Percentiles rank a stretch among this genome's conserved stretches.
These are phyloP conservation scores for Dicrostonyx torquatus DNA, from an alignment of 2,797 vertebrate genomes.

Conservation along the genomic window DNA sequence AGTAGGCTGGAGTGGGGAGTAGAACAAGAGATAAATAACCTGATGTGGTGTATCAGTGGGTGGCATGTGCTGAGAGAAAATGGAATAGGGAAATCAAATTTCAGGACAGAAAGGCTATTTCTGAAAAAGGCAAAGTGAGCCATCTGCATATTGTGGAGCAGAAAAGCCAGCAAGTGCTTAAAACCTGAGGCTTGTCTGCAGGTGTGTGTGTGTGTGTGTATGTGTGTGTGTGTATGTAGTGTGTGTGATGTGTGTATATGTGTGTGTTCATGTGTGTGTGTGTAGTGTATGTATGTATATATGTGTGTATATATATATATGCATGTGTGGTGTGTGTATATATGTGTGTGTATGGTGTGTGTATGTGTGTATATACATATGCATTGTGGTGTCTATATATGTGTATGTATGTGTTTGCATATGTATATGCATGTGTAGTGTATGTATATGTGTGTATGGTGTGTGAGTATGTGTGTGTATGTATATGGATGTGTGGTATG, in stretches of 20 bases:
- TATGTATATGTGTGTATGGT: no score
- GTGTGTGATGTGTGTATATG: no score
- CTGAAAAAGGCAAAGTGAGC: neutral
- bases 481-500: no score
- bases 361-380: no score
- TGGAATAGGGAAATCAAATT: neutral
- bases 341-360: no score
- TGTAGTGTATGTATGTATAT: neutral
- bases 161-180: neutral
- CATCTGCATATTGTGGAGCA: neutral
- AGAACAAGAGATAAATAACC: neutral
- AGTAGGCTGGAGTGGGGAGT: rapidly evolving
- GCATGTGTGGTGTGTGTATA: neutral
- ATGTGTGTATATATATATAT: neutral
- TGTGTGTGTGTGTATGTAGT: no score
- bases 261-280: neutral
- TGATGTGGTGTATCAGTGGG: rapidly evolving
- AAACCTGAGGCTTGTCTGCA: neutral
- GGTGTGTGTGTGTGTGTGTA: neutral
- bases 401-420: neutral
- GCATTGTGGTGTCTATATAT: no score
- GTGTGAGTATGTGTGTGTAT: neutral
- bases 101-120: neutral
- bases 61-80: neutral
- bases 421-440: neutral